A percentile compares a stretch with the other conserved stretches of the same genome.
phyloP scores from a whole-genome alignment of 2,113 vertebrate genomes.

The Apeltes quadracus region DNA sequence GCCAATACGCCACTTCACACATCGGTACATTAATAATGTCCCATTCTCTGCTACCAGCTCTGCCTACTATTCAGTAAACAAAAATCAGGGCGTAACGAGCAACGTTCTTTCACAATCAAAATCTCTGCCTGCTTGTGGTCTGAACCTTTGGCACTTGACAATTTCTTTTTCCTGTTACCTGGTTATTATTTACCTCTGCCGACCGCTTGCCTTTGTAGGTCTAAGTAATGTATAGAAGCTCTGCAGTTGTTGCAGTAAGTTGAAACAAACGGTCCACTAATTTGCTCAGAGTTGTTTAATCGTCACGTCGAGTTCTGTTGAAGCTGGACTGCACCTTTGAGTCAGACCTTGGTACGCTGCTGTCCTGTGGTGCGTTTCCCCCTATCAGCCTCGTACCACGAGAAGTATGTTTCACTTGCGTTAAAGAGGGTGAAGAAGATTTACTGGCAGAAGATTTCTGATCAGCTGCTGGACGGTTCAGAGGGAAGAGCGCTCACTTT shows the following conservation, averaged over 20 bases:
- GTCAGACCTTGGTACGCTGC: too few species aligned
- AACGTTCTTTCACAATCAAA: background rate
- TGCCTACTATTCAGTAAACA: background rate
- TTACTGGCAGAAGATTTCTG: background rate
- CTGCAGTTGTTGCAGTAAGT: constrained; percentile 8
- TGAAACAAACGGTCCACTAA: constrained; percentile 17
- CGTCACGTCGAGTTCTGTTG: background rate
- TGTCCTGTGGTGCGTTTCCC: background rate
- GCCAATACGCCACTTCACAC: background rate
- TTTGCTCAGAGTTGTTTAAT: constrained; percentile 11
- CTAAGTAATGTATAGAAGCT: constrained; percentile 36
- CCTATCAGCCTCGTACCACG: background rate
- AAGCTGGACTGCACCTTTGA: constrained; percentile 1
- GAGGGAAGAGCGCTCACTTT: background rate
- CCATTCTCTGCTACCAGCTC: background rate
- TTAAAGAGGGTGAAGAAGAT: background rate
- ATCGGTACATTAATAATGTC: background rate
- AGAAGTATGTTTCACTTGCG: background rate
- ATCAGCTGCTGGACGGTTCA: background rate
- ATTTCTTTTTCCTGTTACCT: background rate
- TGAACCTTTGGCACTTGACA: background rate
- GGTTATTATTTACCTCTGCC: constrained; percentile 5
- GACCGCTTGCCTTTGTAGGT: constrained; percentile 1
- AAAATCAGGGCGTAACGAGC: constrained; percentile 13
- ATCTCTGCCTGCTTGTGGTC: constrained; percentile 22